phyloP scores from a whole-genome alignment of 1,140 invertebrate genomes.

The Dreissena polymorpha region DNA sequence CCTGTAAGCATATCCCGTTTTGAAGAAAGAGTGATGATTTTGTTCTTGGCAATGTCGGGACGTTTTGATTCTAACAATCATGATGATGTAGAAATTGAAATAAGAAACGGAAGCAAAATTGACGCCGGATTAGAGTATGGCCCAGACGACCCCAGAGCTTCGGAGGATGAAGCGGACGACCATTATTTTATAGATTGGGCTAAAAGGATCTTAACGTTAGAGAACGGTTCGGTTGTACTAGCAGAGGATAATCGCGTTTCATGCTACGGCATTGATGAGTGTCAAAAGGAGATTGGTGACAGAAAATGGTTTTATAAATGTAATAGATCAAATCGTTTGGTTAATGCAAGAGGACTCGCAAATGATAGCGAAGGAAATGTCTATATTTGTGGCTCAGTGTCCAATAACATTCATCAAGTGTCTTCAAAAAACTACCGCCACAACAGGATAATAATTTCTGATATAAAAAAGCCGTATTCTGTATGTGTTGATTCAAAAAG shows the following conservation, averaged over 20 bases:
- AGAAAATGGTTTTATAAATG: neutral
- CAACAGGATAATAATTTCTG: neutral
- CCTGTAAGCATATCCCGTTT: neutral
- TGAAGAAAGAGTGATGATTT: neutral
- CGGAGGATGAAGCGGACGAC: neutral
- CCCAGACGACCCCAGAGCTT: neutral
- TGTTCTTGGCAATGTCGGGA: neutral
- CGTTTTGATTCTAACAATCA: neutral
- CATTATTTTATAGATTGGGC: neutral
- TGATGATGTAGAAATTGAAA: neutral
- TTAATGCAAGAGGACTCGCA: neutral
- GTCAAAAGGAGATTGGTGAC: neutral
- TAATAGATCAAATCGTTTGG: neutral
- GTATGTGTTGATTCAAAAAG: neutral
- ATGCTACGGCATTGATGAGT: neutral
- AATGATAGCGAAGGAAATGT: neutral
- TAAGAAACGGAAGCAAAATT: neutral
- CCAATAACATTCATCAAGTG: conserved; percentile 1
- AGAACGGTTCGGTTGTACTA: neutral
- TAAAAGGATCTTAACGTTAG: neutral
- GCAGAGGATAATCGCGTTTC: neutral
- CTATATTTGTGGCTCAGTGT: neutral
- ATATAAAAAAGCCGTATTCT: neutral
- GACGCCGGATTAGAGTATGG: neutral
- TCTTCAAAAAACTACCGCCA: neutral